Conservation (phyloP, 2,888 invertebrate genomes). For the Papilio protenor region DNA sequence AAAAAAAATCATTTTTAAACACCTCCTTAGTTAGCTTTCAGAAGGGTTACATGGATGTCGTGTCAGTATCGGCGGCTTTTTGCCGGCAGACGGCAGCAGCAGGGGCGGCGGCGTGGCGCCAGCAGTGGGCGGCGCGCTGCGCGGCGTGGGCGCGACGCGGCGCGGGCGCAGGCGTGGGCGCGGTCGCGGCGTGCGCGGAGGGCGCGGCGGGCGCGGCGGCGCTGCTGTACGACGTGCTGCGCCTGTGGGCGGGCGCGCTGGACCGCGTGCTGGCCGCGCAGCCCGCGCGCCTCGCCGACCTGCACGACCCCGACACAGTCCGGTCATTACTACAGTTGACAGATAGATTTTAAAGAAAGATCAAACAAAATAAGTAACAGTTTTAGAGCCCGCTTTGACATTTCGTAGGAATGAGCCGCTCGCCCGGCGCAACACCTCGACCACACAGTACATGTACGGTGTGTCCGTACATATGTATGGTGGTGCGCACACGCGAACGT, state of each 20-base stretch:
- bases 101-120: conserved; percentile 53
- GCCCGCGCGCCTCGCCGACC: conserved; percentile 63
- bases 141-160: conserved; percentile 38
- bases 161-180: conserved; percentile 30
- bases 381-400: no score
- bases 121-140: conserved; percentile 51
- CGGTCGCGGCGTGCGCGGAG: conserved; percentile 43
- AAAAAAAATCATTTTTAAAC: no score
- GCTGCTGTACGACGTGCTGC: conserved; percentile 70
- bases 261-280: conserved; percentile 53
- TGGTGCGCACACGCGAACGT: no score
- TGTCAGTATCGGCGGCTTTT: background rate
- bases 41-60: no score
- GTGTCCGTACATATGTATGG: no score
- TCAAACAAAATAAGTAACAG: no score
- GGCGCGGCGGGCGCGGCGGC: conserved; percentile 55
- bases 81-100: conserved; percentile 10
- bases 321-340: conserved; percentile 51
- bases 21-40: no score
- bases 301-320: conserved; percentile 60
- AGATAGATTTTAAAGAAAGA: no score
- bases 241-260: conserved; percentile 66
- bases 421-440: no score
- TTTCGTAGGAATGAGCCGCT: no score
- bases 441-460: no score